Base-by-base conservation (phyloP, 92 coral and sea anemone species). In the Actinernus sp. region DNA sequence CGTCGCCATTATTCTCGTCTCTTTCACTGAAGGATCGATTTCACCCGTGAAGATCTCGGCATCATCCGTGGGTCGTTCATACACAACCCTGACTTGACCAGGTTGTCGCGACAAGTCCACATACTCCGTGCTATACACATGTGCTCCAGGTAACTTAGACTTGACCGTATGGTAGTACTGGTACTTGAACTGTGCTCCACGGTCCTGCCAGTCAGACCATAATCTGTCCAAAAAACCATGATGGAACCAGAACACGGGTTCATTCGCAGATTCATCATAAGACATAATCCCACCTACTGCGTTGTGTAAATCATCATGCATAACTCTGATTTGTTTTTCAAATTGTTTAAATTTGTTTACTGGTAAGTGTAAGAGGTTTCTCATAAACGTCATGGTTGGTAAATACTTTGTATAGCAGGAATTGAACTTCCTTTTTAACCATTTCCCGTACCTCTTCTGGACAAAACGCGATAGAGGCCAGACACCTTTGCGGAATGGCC, bases 131-230 rank as follows among this genome's bases (percentile, higher is more conserved):
- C 52, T 21, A 4, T 21, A 4, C 52, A 45, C 52, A 17, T 17
- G 5, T 8, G 52, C 52, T 45, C 52, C 52, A 8, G 52, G 52
- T 23, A 8, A 9, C 5, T 45, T 5, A 8, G 18, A 9, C 22
- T 60, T 22, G 18, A 84, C 75, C 2, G 45, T 41, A 22, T 57
- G 48, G 46, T 55, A 89, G 39, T 57, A 69, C 31, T 62, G 61
- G 61, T 60, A 78, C 47, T 84, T 84, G 57, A 54, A 85, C 76
- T 55, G 32, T 1, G 66, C 37, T 1, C 98, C 91, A 23, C 73
- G 88, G 8, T 65, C 75, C 71, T 94, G 97, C 98, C 98, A 94
- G 73, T 94, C 86, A 20, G 84, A 81, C 98, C 98, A 94, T 26
- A 94, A 57, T 65, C 91, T 94, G 74, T 94, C 98, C 70, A 94